A percentile compares a stretch with the other conserved stretches of the same genome.
These are phyloP conservation scores for Meriones psammophilus DNA, from an alignment of 2,797 vertebrate genomes.

Conservation along the genomic window DNA sequence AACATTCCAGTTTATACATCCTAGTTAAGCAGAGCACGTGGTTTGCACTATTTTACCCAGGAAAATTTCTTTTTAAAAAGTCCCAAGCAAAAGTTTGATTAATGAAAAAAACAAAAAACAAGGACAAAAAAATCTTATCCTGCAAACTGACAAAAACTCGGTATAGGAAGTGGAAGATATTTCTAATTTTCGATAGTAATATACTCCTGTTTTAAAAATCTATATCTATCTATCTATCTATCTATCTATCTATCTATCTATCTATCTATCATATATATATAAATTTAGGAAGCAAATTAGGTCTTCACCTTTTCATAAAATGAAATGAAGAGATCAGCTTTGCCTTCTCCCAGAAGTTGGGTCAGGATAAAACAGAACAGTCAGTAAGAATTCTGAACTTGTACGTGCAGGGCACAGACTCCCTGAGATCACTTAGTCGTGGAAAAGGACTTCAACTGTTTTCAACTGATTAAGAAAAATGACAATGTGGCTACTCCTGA, in stretches of 20 bases:
- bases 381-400: background rate
- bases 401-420: background rate
- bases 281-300: background rate
- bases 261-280: background rate
- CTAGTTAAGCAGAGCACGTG: background rate
- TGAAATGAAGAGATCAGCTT: background rate
- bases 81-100: background rate
- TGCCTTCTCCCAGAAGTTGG: background rate
- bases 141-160: background rate
- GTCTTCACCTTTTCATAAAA: conserved; percentile 7
- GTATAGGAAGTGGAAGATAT: background rate
- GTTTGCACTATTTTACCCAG: background rate
- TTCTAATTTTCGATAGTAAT: background rate
- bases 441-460: background rate
- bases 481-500: no score
- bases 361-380: background rate
- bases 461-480: background rate
- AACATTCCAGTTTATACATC: background rate
- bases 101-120: conserved; percentile 20
- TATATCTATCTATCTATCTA: no score
- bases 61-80: background rate
- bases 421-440: background rate
- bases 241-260: no score
- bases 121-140: background rate
- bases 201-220: background rate